Conservation (phyloP, 2,888 invertebrate genomes). For the Myopa testacea region DNA sequence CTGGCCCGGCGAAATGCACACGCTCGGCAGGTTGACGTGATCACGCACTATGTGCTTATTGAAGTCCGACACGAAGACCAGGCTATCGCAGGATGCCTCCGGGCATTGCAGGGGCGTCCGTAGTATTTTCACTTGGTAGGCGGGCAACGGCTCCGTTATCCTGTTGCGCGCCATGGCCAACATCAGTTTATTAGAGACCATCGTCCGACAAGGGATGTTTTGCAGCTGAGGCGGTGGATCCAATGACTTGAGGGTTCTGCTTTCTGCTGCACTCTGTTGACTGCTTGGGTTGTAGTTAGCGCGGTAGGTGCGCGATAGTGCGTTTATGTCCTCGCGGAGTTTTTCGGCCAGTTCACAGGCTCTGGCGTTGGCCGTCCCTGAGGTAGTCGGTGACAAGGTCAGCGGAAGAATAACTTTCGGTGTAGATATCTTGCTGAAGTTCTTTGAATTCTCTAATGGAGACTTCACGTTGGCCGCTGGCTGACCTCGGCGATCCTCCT, state of each 20-base stretch:
- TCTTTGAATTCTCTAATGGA: conserved; percentile 33
- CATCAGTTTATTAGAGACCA: conserved; percentile 27
- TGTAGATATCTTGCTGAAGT: conserved; percentile 38
- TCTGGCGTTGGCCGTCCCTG: background rate
- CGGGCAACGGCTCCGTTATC: conserved; percentile 39
- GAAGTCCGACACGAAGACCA: conserved; percentile 59
- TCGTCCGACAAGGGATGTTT: conserved; percentile 45
- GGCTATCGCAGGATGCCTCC: conserved; percentile 51
- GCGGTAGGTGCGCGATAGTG: conserved; percentile 45
- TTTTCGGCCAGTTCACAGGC: background rate
- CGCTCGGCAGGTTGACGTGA: conserved; percentile 58
- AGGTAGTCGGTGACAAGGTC: background rate
- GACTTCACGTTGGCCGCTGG: conserved; percentile 29
- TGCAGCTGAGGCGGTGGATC: conserved; percentile 51
- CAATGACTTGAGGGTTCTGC: conserved; percentile 6
- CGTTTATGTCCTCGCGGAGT: conserved; percentile 23
- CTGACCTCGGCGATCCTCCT: conserved; percentile 43
- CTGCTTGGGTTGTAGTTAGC: conserved; percentile 44
- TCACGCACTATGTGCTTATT: conserved; percentile 58
- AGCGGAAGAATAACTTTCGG: background rate
- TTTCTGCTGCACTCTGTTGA: background rate
- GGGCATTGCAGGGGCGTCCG: conserved; percentile 59
- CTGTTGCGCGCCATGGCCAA: conserved; percentile 32
- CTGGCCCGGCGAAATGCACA: conserved; percentile 55
- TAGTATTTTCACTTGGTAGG: conserved; percentile 49